These are phyloP conservation scores for Rissa tridactyla DNA, from an alignment of 2,113 vertebrate species.

Conservation along the genomic window DNA sequence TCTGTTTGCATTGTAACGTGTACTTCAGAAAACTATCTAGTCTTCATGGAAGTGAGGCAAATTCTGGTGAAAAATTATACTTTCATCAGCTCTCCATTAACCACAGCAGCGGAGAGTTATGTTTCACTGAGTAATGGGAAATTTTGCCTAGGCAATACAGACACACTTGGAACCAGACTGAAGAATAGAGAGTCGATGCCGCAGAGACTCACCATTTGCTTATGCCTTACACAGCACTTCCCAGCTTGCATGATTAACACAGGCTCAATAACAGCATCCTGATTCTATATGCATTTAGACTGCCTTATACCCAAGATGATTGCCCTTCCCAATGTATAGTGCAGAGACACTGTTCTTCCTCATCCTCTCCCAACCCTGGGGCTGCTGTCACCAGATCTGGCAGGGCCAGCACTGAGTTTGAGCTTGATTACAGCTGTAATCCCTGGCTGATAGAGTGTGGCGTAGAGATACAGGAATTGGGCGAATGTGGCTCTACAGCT, in stretches of 20 bases:
- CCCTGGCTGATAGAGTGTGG: not conserved
- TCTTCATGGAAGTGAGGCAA: not conserved
- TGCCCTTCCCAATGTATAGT: not conserved
- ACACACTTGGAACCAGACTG: not conserved
- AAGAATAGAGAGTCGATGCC: not conserved
- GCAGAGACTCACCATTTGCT: fast-evolving
- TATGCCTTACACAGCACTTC: not conserved
- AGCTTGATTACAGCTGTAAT: not conserved
- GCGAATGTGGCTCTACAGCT: not conserved
- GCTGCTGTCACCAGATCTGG: not conserved
- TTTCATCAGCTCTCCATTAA: not conserved
- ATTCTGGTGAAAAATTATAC: not conserved
- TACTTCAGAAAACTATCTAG: not conserved
- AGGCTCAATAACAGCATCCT: not conserved
- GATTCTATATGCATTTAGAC: not conserved
- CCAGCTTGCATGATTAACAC: not conserved
- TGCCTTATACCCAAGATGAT: not conserved
- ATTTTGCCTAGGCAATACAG: fast-evolving
- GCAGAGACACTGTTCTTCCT: not conserved
- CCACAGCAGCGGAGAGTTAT: not conserved
- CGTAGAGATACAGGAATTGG: not conserved
- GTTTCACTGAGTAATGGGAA: not conserved
- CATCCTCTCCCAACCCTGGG: not conserved
- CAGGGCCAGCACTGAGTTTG: not conserved
- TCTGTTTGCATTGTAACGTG: not conserved